Percentiles rank a stretch among this genome's conserved stretches.
Conservation (phyloP, 1,140 invertebrate species). For the Galendromus occidentalis region DNA sequence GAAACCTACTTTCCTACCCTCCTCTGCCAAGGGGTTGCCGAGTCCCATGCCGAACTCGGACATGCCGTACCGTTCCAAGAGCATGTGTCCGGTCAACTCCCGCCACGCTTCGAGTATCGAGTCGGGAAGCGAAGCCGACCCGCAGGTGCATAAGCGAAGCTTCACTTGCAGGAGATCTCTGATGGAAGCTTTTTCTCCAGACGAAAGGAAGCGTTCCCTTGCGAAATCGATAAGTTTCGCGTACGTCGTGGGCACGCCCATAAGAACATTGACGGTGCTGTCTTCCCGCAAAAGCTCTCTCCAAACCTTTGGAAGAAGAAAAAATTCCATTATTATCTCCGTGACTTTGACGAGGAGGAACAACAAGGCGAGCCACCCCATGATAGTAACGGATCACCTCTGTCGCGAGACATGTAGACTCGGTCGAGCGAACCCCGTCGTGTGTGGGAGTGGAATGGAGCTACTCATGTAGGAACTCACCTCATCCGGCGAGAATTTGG, state of each 20-base stretch:
- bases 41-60: constrained; percentile 71
- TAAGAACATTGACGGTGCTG: constrained; percentile 48
- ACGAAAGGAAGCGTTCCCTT: constrained; percentile 33
- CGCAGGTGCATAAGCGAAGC: constrained; percentile 49
- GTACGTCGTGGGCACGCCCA: constrained; percentile 79
- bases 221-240: constrained; percentile 56
- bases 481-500: constrained; percentile 44
- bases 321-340: too few relatives aligned
- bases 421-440: neutral
- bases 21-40: constrained; percentile 50
- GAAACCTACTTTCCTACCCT: constrained; percentile 26
- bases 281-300: constrained; percentile 43
- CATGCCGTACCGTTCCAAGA: constrained; percentile 79
- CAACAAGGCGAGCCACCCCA: neutral
- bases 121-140: constrained; percentile 55
- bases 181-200: constrained; percentile 37
- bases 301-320: constrained; percentile 38
- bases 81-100: constrained; percentile 53
- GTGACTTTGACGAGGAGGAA: neutral
- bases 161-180: constrained; percentile 12
- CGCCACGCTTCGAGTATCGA: constrained; percentile 55
- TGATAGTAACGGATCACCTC: neutral
- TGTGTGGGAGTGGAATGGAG: neutral
- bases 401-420: neutral
- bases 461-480: constrained; percentile 18